Evolutionary conservation across 2,113 vertebrate species (phyloP).

Genomic region (Nothobranchius furzeri): DNA sequence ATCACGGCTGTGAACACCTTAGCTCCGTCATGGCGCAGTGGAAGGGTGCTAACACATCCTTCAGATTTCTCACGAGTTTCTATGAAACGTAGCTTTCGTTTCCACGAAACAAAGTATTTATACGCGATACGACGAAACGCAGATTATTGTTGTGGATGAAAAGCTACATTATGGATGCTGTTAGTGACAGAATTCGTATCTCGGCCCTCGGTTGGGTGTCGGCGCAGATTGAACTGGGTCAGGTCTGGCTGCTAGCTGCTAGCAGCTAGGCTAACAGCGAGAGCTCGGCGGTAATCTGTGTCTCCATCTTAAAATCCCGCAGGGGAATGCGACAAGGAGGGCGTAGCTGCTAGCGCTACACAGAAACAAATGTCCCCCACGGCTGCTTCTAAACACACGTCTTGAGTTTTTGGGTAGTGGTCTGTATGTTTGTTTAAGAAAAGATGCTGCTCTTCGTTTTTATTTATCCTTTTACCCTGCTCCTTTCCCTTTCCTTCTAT

Average conservation of each 20-base stretch:
- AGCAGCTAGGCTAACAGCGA: conserved; percentile 42
- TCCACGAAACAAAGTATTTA: not conserved
- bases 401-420: not conserved
- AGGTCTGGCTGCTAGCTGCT: conserved; percentile 25
- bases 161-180: not conserved
- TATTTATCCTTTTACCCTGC: not conserved
- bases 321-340: conserved; percentile 74
- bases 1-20: not conserved
- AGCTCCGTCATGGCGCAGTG: conserved; percentile 56
- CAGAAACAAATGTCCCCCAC: not conserved
- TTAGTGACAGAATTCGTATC: not conserved
- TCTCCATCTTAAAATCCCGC: conserved; percentile 71
- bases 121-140: rapidly evolving
- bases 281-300: conserved; percentile 49
- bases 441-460: conserved; percentile 14
- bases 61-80: conserved; percentile 38
- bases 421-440: not conserved
- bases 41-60: conserved; percentile 51
- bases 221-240: conserved; percentile 44
- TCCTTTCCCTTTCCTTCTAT: not conserved
- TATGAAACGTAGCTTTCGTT: not conserved
- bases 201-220: not conserved
- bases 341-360: conserved; percentile 63
- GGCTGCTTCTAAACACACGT: not conserved
- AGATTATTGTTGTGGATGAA: rapidly evolving